phyloP scores from a whole-genome alignment of 2,888 invertebrate genomes.

The Automeris io region DNA sequence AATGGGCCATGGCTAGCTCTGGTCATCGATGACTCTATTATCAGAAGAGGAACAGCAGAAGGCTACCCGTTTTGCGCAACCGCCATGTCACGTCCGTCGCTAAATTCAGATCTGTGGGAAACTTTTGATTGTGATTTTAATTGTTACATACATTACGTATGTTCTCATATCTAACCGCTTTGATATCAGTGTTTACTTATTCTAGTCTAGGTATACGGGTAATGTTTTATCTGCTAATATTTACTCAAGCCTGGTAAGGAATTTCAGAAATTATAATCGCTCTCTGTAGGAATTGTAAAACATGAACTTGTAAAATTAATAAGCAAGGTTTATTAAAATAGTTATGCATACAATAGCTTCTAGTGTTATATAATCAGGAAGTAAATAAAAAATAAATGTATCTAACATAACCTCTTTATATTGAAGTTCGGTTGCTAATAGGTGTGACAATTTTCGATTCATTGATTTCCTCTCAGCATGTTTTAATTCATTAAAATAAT shows the following conservation, averaged over 20 bases:
- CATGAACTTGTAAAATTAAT: too few relatives aligned
- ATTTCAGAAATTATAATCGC: background rate
- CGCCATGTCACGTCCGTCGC: constrained; percentile 54
- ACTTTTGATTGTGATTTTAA: constrained; percentile 29
- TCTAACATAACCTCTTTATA: too few relatives aligned
- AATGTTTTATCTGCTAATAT: constrained; percentile 1
- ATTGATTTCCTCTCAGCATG: too few relatives aligned
- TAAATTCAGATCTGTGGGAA: constrained; percentile 57
- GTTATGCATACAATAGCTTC: too few relatives aligned
- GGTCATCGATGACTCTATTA: constrained; percentile 50
- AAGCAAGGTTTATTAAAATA: too few relatives aligned
- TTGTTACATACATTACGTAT: constrained; percentile 11
- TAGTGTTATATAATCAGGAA: too few relatives aligned
- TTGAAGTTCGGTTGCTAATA: too few relatives aligned
- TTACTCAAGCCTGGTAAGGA: background rate
- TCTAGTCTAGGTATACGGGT: constrained; percentile 1
- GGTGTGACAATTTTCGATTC: too few relatives aligned
- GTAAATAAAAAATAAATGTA: too few relatives aligned
- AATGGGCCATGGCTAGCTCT: constrained; percentile 70
- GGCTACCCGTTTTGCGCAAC: constrained; percentile 71
- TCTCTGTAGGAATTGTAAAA: too few relatives aligned
- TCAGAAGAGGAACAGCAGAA: constrained; percentile 66
- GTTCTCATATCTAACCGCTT: background rate
- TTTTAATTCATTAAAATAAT: too few relatives aligned
- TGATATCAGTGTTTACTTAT: background rate